phyloP scores from a whole-genome alignment of 2,888 invertebrate genomes.

The Spilarctia lutea region DNA sequence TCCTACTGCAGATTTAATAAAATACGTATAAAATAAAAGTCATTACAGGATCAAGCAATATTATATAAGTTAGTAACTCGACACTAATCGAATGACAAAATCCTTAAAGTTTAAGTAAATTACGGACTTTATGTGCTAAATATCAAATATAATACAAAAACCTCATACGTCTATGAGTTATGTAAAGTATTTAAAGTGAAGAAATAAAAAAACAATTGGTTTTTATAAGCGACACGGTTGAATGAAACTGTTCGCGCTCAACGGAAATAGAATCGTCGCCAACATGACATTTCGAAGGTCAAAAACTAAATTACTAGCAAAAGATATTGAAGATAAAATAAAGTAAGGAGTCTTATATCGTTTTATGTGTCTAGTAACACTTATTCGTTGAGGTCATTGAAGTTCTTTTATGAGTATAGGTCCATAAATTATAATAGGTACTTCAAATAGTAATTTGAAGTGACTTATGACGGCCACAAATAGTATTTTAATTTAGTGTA shows the following conservation, averaged over 20 bases:
- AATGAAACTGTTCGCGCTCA: constrained; percentile 13
- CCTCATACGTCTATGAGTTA: neutral
- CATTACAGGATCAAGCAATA: no score
- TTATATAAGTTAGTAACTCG: no score
- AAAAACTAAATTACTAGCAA: neutral
- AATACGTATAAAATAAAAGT: no score
- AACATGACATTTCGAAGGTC: constrained; percentile 2
- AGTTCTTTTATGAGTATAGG: constrained; percentile 23
- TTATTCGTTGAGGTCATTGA: neutral
- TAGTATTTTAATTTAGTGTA: constrained; percentile 2
- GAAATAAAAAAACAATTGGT: constrained; percentile 5
- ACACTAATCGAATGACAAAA: no score
- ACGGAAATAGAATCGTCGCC: constrained; percentile 8
- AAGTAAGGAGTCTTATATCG: neutral
- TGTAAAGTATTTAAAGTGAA: neutral
- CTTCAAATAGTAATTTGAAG: constrained; percentile 25
- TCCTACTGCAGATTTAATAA: no score
- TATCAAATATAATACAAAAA: neutral
- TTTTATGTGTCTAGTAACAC: neutral
- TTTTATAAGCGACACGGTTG: constrained; percentile 3
- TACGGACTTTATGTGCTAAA: no score
- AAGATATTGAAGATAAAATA: neutral
- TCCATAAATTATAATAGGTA: constrained; percentile 31
- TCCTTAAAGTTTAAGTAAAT: no score
- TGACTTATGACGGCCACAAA: constrained; percentile 11